phyloP scores from a whole-genome alignment of 2,888 invertebrate genomes.

The Orthonychiurus folsomi region DNA sequence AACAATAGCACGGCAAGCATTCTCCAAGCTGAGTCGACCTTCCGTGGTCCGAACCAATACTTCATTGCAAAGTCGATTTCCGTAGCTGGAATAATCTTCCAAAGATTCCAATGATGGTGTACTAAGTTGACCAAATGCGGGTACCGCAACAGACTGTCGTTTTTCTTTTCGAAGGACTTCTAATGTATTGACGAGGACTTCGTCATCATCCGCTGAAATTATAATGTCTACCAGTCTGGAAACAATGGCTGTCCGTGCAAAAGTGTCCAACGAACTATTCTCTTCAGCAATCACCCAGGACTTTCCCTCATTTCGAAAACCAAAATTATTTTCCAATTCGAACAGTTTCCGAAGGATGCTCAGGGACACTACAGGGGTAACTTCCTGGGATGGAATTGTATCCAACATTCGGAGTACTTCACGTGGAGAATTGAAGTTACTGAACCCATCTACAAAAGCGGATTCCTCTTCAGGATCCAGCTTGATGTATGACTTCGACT shows the following conservation, averaged over 20 bases:
- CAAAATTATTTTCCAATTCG: constrained; percentile 45
- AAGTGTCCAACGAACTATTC: constrained; percentile 43
- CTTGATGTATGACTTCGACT: constrained; percentile 20
- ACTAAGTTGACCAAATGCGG: not conserved
- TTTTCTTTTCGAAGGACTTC: constrained; percentile 42
- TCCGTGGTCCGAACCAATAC: constrained; percentile 54
- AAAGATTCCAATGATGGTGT: not conserved
- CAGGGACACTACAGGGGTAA: constrained; percentile 47
- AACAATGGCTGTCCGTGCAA: constrained; percentile 46
- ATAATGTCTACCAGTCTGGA: constrained; percentile 49
- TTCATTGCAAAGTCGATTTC: constrained; percentile 54
- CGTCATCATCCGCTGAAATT: constrained; percentile 44
- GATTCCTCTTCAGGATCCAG: constrained; percentile 39
- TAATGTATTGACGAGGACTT: constrained; percentile 46
- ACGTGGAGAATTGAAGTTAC: constrained; percentile 42
- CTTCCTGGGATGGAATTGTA: constrained; percentile 45
- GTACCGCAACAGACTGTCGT: not conserved
- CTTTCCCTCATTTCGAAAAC: constrained; percentile 41
- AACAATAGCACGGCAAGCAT: constrained; percentile 54
- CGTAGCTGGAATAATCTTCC: constrained; percentile 41
- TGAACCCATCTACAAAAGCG: constrained; percentile 43
- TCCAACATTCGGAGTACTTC: constrained; percentile 46
- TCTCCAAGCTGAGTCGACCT: constrained; percentile 51
- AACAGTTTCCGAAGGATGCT: constrained; percentile 47
- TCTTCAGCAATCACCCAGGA: constrained; percentile 40